Conservation (phyloP, 2,888 invertebrate species). For the Bombylius discolor region DNA sequence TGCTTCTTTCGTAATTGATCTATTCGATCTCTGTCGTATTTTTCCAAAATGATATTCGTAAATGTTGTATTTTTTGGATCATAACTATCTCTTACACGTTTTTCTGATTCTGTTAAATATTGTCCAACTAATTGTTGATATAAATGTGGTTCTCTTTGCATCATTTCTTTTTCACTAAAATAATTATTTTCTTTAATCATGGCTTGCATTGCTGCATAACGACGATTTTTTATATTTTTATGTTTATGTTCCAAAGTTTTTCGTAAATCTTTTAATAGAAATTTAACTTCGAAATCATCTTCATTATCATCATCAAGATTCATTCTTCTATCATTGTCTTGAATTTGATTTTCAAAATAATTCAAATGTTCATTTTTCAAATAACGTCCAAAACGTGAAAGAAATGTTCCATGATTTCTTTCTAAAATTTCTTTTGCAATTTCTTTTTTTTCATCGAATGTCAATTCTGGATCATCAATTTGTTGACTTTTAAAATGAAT, state of each 20-base stretch:
- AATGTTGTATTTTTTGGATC: conserved; percentile 46
- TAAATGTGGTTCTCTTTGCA: conserved; percentile 75
- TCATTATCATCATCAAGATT: conserved; percentile 44
- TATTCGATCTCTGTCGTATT: conserved; percentile 60
- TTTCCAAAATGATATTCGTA: conserved; percentile 64
- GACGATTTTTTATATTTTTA: conserved; percentile 58
- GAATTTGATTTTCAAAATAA: neutral
- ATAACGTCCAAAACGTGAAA: conserved; percentile 63
- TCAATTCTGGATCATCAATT: conserved; percentile 61
- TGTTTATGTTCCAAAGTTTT: conserved; percentile 41
- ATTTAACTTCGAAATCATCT: conserved; percentile 43
- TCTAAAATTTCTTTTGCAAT: conserved; percentile 52
- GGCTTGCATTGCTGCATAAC: conserved; percentile 67
- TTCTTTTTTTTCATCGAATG: conserved; percentile 50
- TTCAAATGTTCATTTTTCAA: conserved; percentile 52
- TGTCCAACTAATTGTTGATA: conserved; percentile 85
- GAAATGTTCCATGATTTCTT: conserved; percentile 55
- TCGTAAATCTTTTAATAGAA: conserved; percentile 50
- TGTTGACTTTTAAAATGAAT: conserved; percentile 70
- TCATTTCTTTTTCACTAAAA: conserved; percentile 89
- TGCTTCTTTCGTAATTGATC: conserved; percentile 49
- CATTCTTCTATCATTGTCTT: neutral
- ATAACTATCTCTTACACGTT: conserved; percentile 46
- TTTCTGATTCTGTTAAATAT: conserved; percentile 67
- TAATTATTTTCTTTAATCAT: conserved; percentile 56